Evolutionary conservation across 1,140 invertebrate species (phyloP), one percentile per base, ranked within the genome.

Genomic region (Drosophila pectinifera): DNA sequence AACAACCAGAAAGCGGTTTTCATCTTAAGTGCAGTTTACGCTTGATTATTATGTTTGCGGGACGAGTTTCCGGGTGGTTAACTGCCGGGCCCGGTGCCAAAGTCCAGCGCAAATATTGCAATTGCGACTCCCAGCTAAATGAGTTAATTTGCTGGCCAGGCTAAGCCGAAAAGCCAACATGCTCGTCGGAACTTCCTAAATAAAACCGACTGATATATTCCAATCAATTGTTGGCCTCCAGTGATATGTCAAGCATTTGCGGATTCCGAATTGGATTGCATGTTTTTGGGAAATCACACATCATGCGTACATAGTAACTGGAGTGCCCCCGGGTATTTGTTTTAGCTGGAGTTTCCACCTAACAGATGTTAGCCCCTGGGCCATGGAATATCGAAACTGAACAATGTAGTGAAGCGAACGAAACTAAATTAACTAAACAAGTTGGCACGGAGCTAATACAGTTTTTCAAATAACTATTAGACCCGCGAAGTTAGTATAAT

Each of bases 11-110:
- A 64, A 88, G 58, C 70, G 67, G 72, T 72, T 75, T 62, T 80
- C 72, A 69, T 70, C 67, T 78, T 88, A 80, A 88, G 79, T 85
- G 85, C 85, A 84, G 80, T 85, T 89, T 89, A 89, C 64, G 65
- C 73, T 73, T 84, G 80, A 88, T 89, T 89, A 84, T 85, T 72
- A 89, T 80, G 73, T 69, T 84, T 80, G 65, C 61, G 34, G 62
- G 53, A 73, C 53, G 53, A 65, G 75, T 88, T 88, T 88, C 83
- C 83, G 83, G 83, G 84, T 83, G 79, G 76, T 53, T 68, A 67
- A 34, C 31, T 55, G 39, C 43, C 46, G 39, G 18, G 64, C 64
- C 45, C 73, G 31, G 45, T 48, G 18, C 48, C 67, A 24, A 36
- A 42, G 34, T 34, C 53, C 14, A 65, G 11, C 48, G 34, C 36